Base-by-base conservation (phyloP, 2,888 invertebrate genomes). In the Drosophila merina region DNA sequence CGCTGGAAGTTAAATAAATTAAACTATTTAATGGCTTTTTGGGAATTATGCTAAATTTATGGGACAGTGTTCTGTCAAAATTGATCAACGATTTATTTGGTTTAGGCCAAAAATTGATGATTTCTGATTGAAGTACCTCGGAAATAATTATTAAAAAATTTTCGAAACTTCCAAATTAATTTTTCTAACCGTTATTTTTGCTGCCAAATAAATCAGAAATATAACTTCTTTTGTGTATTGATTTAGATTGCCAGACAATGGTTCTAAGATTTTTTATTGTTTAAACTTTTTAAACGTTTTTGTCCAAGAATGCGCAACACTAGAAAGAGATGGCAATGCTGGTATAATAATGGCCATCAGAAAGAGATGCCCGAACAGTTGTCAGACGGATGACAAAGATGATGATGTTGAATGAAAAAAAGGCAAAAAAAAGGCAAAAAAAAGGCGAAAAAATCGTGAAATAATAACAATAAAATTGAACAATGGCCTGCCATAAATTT, bases 191-290 rank as follows among this genome's bases (percentile, higher is more conserved):
- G 86, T 76, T 20, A 20, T 20, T 20, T 20, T 20, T 78, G 77
- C 78, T n/a, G n/a, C n/a, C 70, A 72, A 68, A 72, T 70, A 59
- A 54, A 69, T 62, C 70, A 45, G 12, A 8, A 25, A 54, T 48
- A 52, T 57, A 66, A 48, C 45, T 44, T 54, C 80, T 69, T 52
- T 84, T 80, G 82, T 83, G 70, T 80, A 84, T 81, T 84, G 76
- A 80, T 76, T 73, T 76, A 69, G 81, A 76, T 78, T 54, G 85
- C 50, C 49, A 86, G 66, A 82, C 82, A 82, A 82, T 82, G 78
- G 86, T 82, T 81, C 82, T 86, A 81, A 84, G 44, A 69, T 59
- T 70, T n/a, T 69, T 38, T 51, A 58, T 68, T 82, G 63, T 42
- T 42, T 42, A 14, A 8, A 42, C 40, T 64, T 48, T 67, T 48